Evolutionary conservation across 2,888 invertebrate genomes (phyloP), one percentile per base, ranked within the genome.

Genomic region (Polymixis lichenea): DNA sequence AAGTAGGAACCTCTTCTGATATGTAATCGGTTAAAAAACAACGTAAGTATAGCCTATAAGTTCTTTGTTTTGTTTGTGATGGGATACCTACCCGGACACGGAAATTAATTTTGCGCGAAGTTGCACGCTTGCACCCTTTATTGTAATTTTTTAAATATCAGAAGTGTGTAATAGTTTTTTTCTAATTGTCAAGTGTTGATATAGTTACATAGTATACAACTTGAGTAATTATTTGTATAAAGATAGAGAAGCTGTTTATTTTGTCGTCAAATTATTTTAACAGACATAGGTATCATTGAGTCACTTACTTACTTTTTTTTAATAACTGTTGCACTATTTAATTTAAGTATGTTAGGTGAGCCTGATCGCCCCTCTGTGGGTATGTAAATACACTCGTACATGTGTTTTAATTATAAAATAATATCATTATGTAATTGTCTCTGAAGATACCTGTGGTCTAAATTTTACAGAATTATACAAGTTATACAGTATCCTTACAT

Each of bases 341-440:
- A 32, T 7, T n/a, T n/a, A n/a, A n/a, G n/a, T n/a, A n/a, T n/a
- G n/a, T n/a, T n/a, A n/a, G n/a, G n/a, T n/a, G n/a, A n/a, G n/a
- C n/a, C n/a, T n/a, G n/a, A n/a, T n/a, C 17, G 55, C n/a, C 53
- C 17, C 32, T 32, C 55, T n/a, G 32, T 32, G n/a, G 0, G 17
- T 28, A 19, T 65, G 15, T 38, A 62, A 53, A 58, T n/a, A 80
- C 51, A 64, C 38, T 13, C 19, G 9, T 46, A 28, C 4, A 22
- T 38, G 13, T 60, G 2, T 43, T 38, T 58, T 71, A 58, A 25
- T 60, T 71, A 9, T 60, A 68, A 71, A 43, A 55, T 56, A 83
- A 83, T 83, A 83, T 65, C 62, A 64, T 64, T 58, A 80, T 51
- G 43, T 72, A 49, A 61, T 61, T n/a, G 60, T 82, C 66, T 66